These are phyloP conservation scores for Parapristionchus giblindavisi DNA, from an alignment of 2,888 invertebrate genomes.

Conservation along the genomic window DNA sequence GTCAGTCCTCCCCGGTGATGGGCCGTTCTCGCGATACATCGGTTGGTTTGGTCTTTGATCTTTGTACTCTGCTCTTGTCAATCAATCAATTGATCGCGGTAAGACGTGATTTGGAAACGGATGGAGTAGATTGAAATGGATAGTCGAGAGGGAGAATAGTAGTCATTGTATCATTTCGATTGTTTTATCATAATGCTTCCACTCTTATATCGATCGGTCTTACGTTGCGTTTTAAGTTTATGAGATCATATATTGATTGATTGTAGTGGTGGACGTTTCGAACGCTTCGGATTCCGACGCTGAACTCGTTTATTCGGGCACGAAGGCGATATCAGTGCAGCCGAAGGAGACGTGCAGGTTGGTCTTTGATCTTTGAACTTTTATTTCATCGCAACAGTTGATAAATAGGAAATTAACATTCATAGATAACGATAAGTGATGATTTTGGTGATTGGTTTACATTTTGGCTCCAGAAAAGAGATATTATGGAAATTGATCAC, in stretches of 20 bases:
- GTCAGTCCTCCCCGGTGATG: conserved; percentile 65
- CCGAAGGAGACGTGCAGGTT: conserved; percentile 67
- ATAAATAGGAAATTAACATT: no score
- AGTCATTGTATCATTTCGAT: no score
- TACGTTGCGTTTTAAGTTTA: not conserved
- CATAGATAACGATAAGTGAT: no score
- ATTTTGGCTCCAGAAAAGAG: no score
- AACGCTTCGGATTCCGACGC: conserved; percentile 67
- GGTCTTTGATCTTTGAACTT: not conserved
- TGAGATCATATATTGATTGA: conserved; percentile 12
- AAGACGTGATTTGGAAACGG: no score
- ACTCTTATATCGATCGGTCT: not conserved
- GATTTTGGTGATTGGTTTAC: no score
- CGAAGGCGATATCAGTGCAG: conserved; percentile 61
- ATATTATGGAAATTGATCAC: no score
- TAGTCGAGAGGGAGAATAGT: no score
- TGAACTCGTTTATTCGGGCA: conserved; percentile 61
- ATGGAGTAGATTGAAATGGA: no score
- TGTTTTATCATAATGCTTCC: no score
- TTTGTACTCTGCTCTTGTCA: not conserved
- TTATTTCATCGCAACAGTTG: no score
- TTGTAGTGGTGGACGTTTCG: conserved; percentile 65
- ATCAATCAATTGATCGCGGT: no score
- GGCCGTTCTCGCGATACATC: conserved; percentile 52
- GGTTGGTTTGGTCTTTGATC: not conserved